Base-by-base conservation (phyloP, 2,888 invertebrate genomes). In the Hypsopygia costalis region DNA sequence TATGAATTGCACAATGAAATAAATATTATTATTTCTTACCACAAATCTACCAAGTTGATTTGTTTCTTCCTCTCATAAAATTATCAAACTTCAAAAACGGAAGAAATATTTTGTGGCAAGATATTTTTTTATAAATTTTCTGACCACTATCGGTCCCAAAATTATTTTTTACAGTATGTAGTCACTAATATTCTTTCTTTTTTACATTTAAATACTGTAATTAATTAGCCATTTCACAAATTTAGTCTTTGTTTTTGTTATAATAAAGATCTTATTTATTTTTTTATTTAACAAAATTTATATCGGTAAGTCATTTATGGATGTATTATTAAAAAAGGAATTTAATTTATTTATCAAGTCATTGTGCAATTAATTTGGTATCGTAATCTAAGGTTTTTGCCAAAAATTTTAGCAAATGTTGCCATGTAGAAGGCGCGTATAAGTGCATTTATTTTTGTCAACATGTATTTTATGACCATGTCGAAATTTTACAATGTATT, bases 401-500 rank as follows among this genome's bases (percentile, higher is more conserved):
- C 75, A 78, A 79, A 79, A 67, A 73, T 49, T 43, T 55, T 72
- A 69, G 69, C 55, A 54, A 70, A 69, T 73, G 77, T 73, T 78
- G 79, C 79, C 82, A 81, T 80, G 70, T 81, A 74, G 69, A 72
- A 67, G 81, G 75, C 74, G 69, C 66, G 47, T 62, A 59, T 68
- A 69, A 70, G 71, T 81, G 81, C 81, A 82, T 82, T 83, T 83
- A 81, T 81, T 81, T 75, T 77, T 75, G 70, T 76, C 73, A 69
- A 72, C 59, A 53, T 63, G 62, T 69, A 69, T 68, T 69, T 65
- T 63, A 65, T 55, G 49, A 61, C 48, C 53, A 53, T 52, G 62
- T 66, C 66, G 55, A 76, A 78, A 76, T 66, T 73, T 63, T 68
- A 63, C 62, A 66, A 50, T 63, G 61, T 70, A 62, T 65, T 60